Percentiles rank a stretch among this genome's conserved stretches.
These are phyloP conservation scores for Cepaea nemoralis DNA, from an alignment of 1,140 invertebrate genomes.

Conservation along the genomic window DNA sequence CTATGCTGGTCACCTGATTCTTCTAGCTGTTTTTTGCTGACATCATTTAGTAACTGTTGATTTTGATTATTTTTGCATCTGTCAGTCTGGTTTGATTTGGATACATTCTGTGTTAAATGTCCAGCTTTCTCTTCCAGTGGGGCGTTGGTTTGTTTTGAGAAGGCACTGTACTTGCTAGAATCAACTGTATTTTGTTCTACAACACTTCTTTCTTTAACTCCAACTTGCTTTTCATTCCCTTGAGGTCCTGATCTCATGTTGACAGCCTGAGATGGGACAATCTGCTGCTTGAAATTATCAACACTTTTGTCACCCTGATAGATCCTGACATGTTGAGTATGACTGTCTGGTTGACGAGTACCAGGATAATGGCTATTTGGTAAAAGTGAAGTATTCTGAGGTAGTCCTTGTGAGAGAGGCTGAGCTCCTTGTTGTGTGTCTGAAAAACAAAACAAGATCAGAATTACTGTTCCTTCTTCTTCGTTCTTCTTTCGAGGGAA, in stretches of 20 bases:
- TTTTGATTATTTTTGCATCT: too few species aligned
- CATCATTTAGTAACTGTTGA: too few species aligned
- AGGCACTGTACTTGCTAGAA: neutral
- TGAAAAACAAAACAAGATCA: neutral
- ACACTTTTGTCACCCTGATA: neutral
- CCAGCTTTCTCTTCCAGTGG: neutral
- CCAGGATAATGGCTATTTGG: neutral
- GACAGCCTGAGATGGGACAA: neutral
- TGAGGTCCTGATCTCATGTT: neutral
- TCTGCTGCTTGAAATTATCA: conserved; percentile 15
- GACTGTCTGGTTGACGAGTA: neutral
- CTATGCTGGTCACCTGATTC: too few species aligned
- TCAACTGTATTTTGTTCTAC: neutral
- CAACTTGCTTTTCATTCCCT: neutral
- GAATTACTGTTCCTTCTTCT: too few species aligned
- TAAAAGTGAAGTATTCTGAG: neutral
- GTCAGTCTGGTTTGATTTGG: too few species aligned
- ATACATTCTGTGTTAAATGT: too few species aligned
- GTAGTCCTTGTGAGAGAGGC: neutral
- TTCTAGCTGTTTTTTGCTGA: too few species aligned
- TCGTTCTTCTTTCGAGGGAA: too few species aligned
- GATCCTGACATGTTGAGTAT: neutral
- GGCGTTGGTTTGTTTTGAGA: neutral
- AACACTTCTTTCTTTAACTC: neutral
- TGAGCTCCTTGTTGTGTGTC: neutral